A percentile compares a stretch with the other conserved stretches of the same genome.
Evolutionary conservation across 2,113 vertebrate species (phyloP).

Genomic region (Rhabdomys dilectus): DNA sequence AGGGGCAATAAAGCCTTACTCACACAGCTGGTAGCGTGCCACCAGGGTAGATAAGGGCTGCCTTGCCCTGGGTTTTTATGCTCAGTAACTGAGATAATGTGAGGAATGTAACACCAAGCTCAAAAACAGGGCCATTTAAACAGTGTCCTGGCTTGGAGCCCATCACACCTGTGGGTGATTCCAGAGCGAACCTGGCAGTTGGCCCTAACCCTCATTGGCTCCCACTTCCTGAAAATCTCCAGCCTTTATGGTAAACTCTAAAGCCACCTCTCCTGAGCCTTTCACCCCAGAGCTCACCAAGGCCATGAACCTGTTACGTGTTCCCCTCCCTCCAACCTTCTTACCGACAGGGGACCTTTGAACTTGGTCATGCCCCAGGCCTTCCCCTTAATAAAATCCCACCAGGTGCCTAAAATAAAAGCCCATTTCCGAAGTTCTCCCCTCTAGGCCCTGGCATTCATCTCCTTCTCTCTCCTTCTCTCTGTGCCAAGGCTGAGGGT

Average conservation of each 20-base stretch:
- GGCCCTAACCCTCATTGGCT: neutral
- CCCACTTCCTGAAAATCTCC: neutral
- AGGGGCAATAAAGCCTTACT: neutral
- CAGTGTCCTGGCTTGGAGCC: constrained; percentile 59
- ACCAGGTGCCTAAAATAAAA: neutral
- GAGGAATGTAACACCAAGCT: neutral
- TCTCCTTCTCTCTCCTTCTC: neutral
- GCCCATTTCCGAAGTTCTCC: neutral
- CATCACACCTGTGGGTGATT: constrained; percentile 68
- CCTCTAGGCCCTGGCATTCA: neutral
- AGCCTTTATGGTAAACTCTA: neutral
- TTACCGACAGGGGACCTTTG: neutral
- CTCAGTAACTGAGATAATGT: constrained; percentile 42
- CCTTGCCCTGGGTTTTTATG: constrained; percentile 30
- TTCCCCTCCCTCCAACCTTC: neutral
- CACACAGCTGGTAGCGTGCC: constrained; percentile 8
- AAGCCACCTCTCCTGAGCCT: neutral
- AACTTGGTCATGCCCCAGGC: neutral
- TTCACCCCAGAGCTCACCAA: neutral
- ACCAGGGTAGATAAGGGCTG: constrained; percentile 48
- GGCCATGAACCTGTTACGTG: neutral
- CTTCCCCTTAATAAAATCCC: neutral
- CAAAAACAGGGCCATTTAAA: neutral
- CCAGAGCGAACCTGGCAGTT: constrained; percentile 44
- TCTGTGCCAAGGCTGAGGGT: neutral